Evolutionary conservation across 2,113 vertebrate species (phyloP).

Genomic region (Atractosteus spatula): DNA sequence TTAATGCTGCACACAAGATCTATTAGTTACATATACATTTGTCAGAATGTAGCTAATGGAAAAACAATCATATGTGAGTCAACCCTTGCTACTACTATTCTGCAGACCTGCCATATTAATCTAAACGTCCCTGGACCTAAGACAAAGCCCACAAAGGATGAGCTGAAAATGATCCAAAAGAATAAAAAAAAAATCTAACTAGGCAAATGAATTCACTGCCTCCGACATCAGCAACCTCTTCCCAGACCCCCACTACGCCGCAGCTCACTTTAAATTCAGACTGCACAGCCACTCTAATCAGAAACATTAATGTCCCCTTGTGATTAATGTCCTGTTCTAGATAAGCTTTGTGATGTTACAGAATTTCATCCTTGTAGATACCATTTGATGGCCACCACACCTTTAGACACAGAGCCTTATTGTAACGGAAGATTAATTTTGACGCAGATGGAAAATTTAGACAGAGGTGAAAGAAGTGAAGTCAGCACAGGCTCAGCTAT

Average conservation of each 20-base stretch:
- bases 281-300: conserved; percentile 26
- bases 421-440: neutral
- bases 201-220: conserved; percentile 12
- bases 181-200: conserved; percentile 22
- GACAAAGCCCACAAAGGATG: conserved; percentile 3
- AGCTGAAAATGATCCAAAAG: conserved; percentile 25
- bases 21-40: neutral
- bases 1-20: neutral
- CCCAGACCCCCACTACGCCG: neutral
- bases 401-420: neutral
- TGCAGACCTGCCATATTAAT: neutral
- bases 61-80: neutral
- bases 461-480: neutral
- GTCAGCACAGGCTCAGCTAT: neutral
- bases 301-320: conserved; percentile 29
- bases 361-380: neutral
- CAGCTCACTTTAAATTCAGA: conserved; percentile 30
- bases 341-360: neutral
- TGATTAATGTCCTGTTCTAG: conserved; percentile 26
- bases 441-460: neutral
- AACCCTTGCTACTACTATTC: neutral
- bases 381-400: neutral
- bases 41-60: conserved; percentile 2
- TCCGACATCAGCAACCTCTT: too few relatives aligned
- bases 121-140: neutral